phyloP scores from a whole-genome alignment of 2,113 vertebrate genomes.

The Jacana jacana region DNA sequence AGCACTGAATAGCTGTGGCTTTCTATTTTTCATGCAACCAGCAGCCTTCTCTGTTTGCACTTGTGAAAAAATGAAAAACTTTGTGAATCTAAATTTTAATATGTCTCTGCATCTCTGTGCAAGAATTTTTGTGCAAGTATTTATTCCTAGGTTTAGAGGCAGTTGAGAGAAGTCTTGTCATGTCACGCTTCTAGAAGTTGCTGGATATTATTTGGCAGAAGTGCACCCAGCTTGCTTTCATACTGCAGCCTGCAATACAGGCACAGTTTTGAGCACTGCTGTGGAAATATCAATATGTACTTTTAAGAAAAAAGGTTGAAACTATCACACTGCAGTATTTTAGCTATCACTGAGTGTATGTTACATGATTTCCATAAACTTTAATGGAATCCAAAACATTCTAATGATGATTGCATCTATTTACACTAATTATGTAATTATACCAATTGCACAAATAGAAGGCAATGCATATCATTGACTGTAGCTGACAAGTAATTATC shows the following conservation, averaged over 20 bases:
- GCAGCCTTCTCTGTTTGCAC: background rate
- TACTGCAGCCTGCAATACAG: background rate
- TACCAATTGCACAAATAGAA: constrained; percentile 44
- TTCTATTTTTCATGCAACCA: background rate
- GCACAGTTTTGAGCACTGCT: background rate
- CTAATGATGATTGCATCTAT: constrained; percentile 41
- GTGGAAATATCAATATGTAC: background rate
- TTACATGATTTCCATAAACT: constrained; percentile 24
- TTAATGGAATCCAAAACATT: constrained; percentile 37
- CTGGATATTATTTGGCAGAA: background rate
- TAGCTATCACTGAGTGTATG: background rate
- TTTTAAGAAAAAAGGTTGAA: background rate
- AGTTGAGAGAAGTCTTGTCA: background rate
- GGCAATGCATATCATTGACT: background rate
- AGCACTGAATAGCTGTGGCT: background rate
- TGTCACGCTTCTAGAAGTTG: background rate
- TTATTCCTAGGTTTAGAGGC: background rate
- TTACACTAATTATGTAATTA: constrained; percentile 62
- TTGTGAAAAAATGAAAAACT: background rate
- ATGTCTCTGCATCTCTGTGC: background rate
- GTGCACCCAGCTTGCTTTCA: background rate
- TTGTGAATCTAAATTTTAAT: background rate
- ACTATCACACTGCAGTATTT: background rate
- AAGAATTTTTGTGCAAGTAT: background rate
- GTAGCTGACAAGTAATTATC: constrained; percentile 31